Conservation (phyloP, 2,888 invertebrate species). For the Lordiphosa fenestrarum region DNA sequence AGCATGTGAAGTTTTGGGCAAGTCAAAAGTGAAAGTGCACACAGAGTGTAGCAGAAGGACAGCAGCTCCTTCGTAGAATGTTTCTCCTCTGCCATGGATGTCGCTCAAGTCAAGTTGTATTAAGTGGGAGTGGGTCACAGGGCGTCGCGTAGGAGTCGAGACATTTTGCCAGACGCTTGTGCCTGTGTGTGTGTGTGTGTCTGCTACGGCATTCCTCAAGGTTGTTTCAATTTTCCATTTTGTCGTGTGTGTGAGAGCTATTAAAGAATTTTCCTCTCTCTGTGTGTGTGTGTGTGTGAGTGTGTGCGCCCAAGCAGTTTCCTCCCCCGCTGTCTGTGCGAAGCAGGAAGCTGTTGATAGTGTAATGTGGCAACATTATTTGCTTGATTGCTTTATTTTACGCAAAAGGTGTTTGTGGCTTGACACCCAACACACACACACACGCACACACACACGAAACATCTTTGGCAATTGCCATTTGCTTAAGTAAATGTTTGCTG, state of each 20-base stretch:
- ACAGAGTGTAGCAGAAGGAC: constrained; percentile 1
- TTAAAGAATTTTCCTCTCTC: constrained; percentile 53
- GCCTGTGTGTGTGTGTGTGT: constrained; percentile 31
- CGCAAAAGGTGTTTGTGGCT: constrained; percentile 74
- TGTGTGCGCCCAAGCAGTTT: constrained; percentile 1
- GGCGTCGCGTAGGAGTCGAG: constrained; percentile 45
- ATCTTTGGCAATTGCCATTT: constrained; percentile 45
- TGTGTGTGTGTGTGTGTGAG: constrained; percentile 9
- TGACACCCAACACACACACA: constrained; percentile 56
- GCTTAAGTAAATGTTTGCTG: constrained; percentile 72
- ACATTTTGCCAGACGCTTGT: constrained; percentile 70
- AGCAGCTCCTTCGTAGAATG: neutral
- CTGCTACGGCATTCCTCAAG: constrained; percentile 77
- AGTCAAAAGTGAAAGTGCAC: constrained; percentile 67
- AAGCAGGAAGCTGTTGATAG: constrained; percentile 70
- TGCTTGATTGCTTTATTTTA: constrained; percentile 76
- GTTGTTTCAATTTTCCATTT: constrained; percentile 73
- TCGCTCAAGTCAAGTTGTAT: constrained; percentile 44
- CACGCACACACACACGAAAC: constrained; percentile 31
- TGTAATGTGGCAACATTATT: constrained; percentile 76
- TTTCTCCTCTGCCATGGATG: neutral
- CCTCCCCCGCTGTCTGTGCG: constrained; percentile 18
- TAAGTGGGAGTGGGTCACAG: constrained; percentile 36
- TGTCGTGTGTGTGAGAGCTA: constrained; percentile 29
- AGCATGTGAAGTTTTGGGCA: constrained; percentile 35